Evolutionary conservation across 1,140 invertebrate genomes (phyloP).

Genomic region (Drusus annulatus): DNA sequence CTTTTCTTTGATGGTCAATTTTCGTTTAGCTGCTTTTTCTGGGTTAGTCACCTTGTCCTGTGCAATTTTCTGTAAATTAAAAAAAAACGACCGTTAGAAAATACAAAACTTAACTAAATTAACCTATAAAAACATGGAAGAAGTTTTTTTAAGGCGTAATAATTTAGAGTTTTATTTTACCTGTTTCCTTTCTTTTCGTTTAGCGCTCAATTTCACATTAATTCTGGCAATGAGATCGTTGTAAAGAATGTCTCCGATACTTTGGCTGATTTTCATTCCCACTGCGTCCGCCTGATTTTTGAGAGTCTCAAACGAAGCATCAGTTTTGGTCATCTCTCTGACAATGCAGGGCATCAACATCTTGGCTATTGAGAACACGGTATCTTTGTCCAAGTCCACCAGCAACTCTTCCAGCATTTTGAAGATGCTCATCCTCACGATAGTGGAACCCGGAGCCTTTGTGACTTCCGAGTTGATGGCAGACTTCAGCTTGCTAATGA

Average conservation of each 20-base stretch:
- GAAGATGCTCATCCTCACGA: slow-evolving; percentile 75
- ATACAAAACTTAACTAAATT: too few species aligned
- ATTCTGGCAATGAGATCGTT: slow-evolving; percentile 71
- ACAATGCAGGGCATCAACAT: slow-evolving; percentile 77
- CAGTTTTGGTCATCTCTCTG: slow-evolving; percentile 74
- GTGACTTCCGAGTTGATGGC: slow-evolving; percentile 75
- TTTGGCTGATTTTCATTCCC: slow-evolving; percentile 75
- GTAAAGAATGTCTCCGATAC: slow-evolving; percentile 75
- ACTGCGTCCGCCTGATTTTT: slow-evolving; percentile 77
- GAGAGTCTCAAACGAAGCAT: slow-evolving; percentile 69
- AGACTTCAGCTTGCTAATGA: slow-evolving; percentile 73
- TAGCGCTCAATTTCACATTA: slow-evolving; percentile 72
- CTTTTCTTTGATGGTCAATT: slow-evolving; percentile 81
- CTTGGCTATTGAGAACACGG: slow-evolving; percentile 70
- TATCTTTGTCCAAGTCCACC: slow-evolving; percentile 70
- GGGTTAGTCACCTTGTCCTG: slow-evolving; percentile 83
- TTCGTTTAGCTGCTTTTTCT: slow-evolving; percentile 82
- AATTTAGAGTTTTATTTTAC: slow-evolving; percentile 60
- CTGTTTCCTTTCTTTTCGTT: slow-evolving; percentile 75
- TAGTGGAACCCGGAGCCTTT: slow-evolving; percentile 66
- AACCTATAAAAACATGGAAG: too few species aligned
- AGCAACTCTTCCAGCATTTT: slow-evolving; percentile 79
- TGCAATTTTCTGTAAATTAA: slow-evolving; percentile 63
- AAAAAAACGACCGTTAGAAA: not conserved
- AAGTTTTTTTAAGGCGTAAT: too few species aligned